Conservation (phyloP, 1,140 invertebrate species). For the Drosophila chauvacae region DNA sequence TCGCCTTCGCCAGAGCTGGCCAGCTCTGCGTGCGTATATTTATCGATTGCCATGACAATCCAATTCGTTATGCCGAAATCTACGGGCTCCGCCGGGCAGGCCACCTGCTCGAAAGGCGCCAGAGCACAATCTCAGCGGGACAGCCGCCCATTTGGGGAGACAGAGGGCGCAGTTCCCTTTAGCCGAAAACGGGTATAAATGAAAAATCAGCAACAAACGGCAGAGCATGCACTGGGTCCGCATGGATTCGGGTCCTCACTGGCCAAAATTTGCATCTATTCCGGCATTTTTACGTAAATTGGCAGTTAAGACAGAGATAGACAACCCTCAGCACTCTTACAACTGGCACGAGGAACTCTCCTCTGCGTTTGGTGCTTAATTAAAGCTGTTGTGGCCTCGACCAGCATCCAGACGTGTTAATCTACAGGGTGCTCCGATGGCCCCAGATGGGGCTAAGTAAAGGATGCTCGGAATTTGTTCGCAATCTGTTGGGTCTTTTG, state of each 20-base stretch:
- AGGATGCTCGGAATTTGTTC: conserved; percentile 23
- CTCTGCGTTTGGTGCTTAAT: conserved; percentile 34
- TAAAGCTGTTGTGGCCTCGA: conserved; percentile 43
- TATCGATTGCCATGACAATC: conserved; percentile 73
- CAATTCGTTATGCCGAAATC: conserved; percentile 77
- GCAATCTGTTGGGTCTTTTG: conserved; percentile 22
- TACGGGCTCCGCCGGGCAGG: conserved; percentile 47
- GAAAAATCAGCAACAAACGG: conserved; percentile 65
- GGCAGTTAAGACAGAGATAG: conserved; percentile 62
- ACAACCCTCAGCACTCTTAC: conserved; percentile 13
- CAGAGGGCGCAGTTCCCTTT: conserved; percentile 17
- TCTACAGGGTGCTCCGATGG: conserved; percentile 25
- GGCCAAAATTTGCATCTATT: conserved; percentile 56
- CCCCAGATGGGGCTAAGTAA: conserved; percentile 10
- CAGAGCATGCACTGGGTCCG: conserved; percentile 15
- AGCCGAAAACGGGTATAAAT: conserved; percentile 46
- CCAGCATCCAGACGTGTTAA: conserved; percentile 29
- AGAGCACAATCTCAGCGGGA: conserved; percentile 26
- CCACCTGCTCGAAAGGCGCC: conserved; percentile 23
- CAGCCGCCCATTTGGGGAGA: not conserved
- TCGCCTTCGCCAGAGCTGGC: conserved; percentile 20
- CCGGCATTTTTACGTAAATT: conserved; percentile 72
- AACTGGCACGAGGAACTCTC: conserved; percentile 18
- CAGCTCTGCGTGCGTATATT: conserved; percentile 62
- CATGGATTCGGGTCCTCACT: conserved; percentile 4